Percentiles rank a stretch among this genome's conserved stretches.
Conservation (phyloP, 2,888 invertebrate genomes). For the Bugulina stolonifera region DNA sequence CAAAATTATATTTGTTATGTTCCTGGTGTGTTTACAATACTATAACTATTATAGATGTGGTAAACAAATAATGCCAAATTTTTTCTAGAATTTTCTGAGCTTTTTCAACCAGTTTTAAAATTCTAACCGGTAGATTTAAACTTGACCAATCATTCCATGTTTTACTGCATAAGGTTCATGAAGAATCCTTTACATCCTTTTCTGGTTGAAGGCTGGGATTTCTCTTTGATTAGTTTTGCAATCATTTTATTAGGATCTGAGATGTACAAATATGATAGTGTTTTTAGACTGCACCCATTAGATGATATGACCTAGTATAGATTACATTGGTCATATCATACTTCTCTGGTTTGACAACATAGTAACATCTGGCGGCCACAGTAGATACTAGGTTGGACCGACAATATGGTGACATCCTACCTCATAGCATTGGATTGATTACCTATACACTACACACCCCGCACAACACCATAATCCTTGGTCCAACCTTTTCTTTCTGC, state of each 20-base stretch:
- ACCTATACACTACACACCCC: neutral
- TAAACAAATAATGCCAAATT: too few species aligned
- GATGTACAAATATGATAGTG: neutral
- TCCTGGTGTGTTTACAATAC: too few species aligned
- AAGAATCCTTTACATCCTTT: too few species aligned
- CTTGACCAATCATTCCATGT: too few species aligned
- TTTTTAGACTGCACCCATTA: neutral
- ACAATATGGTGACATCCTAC: neutral
- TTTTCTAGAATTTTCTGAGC: too few species aligned
- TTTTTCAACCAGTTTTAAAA: too few species aligned
- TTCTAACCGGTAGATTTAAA: too few species aligned
- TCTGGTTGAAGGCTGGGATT: too few species aligned
- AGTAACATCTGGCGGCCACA: neutral
- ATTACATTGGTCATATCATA: too few species aligned
- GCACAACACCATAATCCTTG: neutral
- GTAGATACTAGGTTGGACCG: slow-evolving; percentile 2
- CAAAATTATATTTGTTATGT: too few species aligned
- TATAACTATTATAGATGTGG: too few species aligned
- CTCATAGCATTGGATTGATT: neutral
- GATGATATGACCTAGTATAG: neutral
- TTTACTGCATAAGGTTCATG: too few species aligned
- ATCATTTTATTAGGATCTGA: neutral
- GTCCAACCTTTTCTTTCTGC: slow-evolving; percentile 17
- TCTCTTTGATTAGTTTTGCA: neutral
- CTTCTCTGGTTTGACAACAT: neutral